A percentile compares a stretch with the other conserved stretches of the same genome.
Evolutionary conservation across 2,797 vertebrate genomes (phyloP).

Genomic region (Scyliorhinus canicula): DNA sequence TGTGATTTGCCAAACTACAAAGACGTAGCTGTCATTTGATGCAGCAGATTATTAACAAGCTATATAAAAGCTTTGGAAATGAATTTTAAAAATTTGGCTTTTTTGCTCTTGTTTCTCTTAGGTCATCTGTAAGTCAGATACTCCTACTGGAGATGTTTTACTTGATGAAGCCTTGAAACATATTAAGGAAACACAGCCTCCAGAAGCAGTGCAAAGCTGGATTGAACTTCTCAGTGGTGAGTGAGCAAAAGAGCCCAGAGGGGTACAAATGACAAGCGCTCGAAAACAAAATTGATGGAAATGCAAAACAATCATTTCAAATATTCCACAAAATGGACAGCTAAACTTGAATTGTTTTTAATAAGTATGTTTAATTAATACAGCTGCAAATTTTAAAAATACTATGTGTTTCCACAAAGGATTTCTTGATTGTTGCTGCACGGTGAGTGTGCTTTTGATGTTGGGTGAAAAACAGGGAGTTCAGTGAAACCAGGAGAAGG

Average conservation of each 20-base stretch:
- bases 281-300: neutral
- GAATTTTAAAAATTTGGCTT: neutral
- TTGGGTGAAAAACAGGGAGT: too few species aligned
- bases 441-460: too few species aligned
- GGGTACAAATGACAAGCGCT: too few species aligned
- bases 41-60: neutral
- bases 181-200: slow-evolving; percentile 90
- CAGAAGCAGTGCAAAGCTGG: slow-evolving; percentile 96
- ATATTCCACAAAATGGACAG: neutral
- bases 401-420: neutral
- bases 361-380: neutral
- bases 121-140: slow-evolving; percentile 94
- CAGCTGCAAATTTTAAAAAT: neutral
- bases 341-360: neutral
- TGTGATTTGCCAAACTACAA: neutral
- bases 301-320: neutral
- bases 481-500: too few species aligned
- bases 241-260: slow-evolving; percentile 44
- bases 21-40: neutral
- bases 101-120: slow-evolving; percentile 49
- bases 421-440: neutral
- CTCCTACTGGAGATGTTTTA: slow-evolving; percentile 88
- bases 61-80: neutral
- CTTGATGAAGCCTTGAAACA: slow-evolving; percentile 94
- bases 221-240: slow-evolving; percentile 93